Evolutionary conservation across 64 coral and sea anemone species (phyloP), one percentile per base, ranked within the genome.

Genomic region (Actinia equina): DNA sequence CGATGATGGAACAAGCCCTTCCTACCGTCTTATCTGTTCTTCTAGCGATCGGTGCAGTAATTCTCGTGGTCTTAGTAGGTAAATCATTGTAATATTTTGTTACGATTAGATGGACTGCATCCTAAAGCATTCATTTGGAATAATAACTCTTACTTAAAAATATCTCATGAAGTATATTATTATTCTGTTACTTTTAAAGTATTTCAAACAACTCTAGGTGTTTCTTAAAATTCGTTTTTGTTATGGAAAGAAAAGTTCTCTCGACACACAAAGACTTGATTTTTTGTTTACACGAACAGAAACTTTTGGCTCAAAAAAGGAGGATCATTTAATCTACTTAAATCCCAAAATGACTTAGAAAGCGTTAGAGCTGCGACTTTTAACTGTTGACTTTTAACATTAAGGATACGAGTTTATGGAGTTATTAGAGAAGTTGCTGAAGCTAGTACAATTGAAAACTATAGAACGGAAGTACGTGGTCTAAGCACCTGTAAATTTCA

Each of bases 21-120:
- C 61, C 90, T 4, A 84, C 87, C 7, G 64, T 87, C n/a, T 46
- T 95, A 79, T 77, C 90, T 8, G 25, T 95, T 18, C 46, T 83
- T 5, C 77, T 89, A 6, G 83, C 94, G 43, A 71, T 95, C 8
- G 90, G 43, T 86, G 91, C 90, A 59, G 87, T 95, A 6, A 89
- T 92, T 5, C 18, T 89, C 3, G 83, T 95, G 11, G 85, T 95
- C 54, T 87, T 93, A 19, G 84, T 97, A 77, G 94, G 94, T 97
- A 74, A 97, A 87, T 90, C 5, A 16, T 52, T 82, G 14, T 23
- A 7, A 17, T 23, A 8, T 43, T 74, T 74, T 42, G 25, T 30
- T 42, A 10, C 69, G n/a, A n/a, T n/a, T n/a, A n/a, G 69, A 74
- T 74, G 3, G 42, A 11, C 4, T 1, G 11, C 52, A 59, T 19